Evolutionary conservation across 2,888 invertebrate species (phyloP), one percentile per base, ranked within the genome.

Genomic region (Myopa testacea): DNA sequence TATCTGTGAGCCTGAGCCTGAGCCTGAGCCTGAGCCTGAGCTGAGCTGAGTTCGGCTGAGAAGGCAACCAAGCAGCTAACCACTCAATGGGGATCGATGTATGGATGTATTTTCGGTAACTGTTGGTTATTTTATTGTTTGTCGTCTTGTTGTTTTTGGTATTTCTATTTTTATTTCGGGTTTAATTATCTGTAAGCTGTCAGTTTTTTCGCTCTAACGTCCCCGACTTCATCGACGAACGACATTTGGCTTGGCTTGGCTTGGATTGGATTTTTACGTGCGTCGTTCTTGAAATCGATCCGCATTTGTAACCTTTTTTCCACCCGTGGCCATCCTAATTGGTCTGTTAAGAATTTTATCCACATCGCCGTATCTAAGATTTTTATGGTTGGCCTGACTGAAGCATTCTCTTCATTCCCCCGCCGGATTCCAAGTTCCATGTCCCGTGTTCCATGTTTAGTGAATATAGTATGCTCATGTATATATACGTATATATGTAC

Each of bases 21-120:
- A 37, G n/a, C 58, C 58, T 58, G 16, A 16, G 58, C 83, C 83
- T 26, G 81, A 82, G 84, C 81, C 82, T 80, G 75, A 76, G 77
- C 73, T 77, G 78, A 77, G 76, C 45, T 78, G 65, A 73, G 26
- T 16, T 12, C n/a, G 45, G 55, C 6, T 60, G 68, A 12, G 38
- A 50, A 38, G 19, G 45, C 45, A 6, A 8, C 68, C 58, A 34
- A 45, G 45, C 45, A 45, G 10, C 45, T 45, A 10, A 45, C 45
- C 45, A 45, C 45, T 45, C 45, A 45, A 45, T 45, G 10, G 45
- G 45, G 45, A 45, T 45, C 45, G 45, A 45, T 45, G 45, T 45
- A 55, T 50, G 52, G 52, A 58, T 67, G 50, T 19, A 19, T 52
- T 16, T 5, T 74, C 14, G 65, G 65, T 26, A 14, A n/a, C n/a